Evolutionary conservation across 2,888 invertebrate genomes (phyloP).

Genomic region (Cantharis rufa): DNA sequence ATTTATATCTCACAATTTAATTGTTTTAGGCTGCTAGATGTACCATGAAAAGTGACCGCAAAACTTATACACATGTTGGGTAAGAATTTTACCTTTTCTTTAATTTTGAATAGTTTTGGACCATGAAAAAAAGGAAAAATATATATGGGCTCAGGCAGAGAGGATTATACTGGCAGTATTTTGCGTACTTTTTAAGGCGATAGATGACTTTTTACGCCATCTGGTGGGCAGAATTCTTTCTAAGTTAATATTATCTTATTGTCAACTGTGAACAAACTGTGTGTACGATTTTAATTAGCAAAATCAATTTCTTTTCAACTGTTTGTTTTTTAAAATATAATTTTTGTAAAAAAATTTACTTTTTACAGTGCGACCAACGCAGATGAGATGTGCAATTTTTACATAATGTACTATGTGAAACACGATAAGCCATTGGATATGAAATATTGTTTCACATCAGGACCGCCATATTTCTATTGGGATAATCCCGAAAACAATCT

Average conservation of each 20-base stretch:
- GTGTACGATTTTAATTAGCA: not conserved
- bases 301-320: not conserved
- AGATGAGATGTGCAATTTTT: constrained; percentile 96
- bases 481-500: constrained; percentile 64
- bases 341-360: not conserved
- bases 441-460: constrained; percentile 82
- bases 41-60: constrained; percentile 81
- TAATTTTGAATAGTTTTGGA: too few species aligned
- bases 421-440: constrained; percentile 72
- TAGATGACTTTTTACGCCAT: too few species aligned
- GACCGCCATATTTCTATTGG: constrained; percentile 89
- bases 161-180: too few species aligned
- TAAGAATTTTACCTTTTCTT: constrained; percentile 53
- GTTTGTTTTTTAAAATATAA: not conserved
- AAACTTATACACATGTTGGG: constrained; percentile 73
- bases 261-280: too few species aligned
- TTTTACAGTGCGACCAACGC: constrained; percentile 73
- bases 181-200: too few species aligned
- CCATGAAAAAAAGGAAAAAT: too few species aligned
- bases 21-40: constrained; percentile 79
- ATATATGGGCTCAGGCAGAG: too few species aligned
- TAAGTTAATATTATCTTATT: too few species aligned
- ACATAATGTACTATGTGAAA: constrained; percentile 90
- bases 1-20: not conserved
- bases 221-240: too few species aligned